Base-by-base conservation (phyloP, 1,140 invertebrate genomes). In the Chlorops oryzae region DNA sequence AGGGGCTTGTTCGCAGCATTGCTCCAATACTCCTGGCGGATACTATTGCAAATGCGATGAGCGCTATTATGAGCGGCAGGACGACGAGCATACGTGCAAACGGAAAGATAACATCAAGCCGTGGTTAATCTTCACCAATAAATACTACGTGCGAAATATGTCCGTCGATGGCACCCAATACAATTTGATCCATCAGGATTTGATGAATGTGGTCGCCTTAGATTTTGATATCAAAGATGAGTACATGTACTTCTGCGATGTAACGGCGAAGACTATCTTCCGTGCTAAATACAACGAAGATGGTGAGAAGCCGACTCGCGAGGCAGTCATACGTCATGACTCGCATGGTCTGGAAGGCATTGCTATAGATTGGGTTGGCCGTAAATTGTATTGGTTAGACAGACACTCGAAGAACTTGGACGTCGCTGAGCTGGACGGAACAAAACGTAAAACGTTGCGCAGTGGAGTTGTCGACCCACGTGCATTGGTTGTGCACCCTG, bases 311-410 rank as follows among this genome's bases (percentile, higher is more conserved):
- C 66, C 69, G 1, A 75, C 78, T 2, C 85, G 82, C 61, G 90
- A 96, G 75, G 80, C 89, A 0, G 83, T 98, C 1, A 86, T 98
- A 10, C 78, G 90, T 40, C 92, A 98, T 61, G 91, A 97, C 59
- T 91, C 93, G 17, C 86, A 96, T 59, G 93, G 93, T 10, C 75
- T 96, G 13, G 95, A 98, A 78, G 96, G 94, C n/a, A 84, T 99
- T 15, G 87, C 92, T 0, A 80, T 98, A 5, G 96, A 99, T 73
- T 99, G 96, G 96, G 81, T 98, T 22, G 93, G 86, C 5, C 80
- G 92, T 42, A 99, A 99, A 72, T 73, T 99, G 0, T 98, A 98
- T 65, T 98, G 94, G 93, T 75, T 98, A n/a, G 96, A 99, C 66
- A 78, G 93, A 42, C 91, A 94, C 65, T 91, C 90, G 0, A 94